Conservation (phyloP, 2,113 vertebrate genomes). For the Brachyhypopomus gauderio region DNA sequence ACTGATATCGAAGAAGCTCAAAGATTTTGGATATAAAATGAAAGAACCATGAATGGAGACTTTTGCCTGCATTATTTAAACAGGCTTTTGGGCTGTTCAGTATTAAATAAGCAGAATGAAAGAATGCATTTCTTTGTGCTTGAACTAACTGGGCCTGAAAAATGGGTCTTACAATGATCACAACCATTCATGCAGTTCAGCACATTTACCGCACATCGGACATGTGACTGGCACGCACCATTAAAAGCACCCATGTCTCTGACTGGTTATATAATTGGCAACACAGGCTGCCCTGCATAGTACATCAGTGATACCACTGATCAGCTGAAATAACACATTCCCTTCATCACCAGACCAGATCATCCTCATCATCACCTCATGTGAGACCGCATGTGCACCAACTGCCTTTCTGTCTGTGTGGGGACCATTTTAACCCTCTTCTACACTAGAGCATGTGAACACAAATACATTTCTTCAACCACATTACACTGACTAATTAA, state of each 20-base stretch:
- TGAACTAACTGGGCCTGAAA: neutral
- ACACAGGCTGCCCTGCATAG: slow-evolving; percentile 12
- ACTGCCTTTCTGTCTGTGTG: neutral
- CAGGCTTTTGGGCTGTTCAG: neutral
- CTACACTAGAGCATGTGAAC: too few relatives aligned
- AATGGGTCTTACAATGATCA: too few relatives aligned
- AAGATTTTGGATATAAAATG: slow-evolving; percentile 53
- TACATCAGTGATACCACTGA: slow-evolving; percentile 6
- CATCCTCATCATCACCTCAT: too few relatives aligned
- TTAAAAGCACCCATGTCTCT: neutral
- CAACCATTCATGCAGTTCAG: too few relatives aligned
- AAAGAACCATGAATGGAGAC: slow-evolving; percentile 45
- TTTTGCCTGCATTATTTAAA: slow-evolving; percentile 39
- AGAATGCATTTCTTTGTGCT: neutral
- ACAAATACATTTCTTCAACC: too few relatives aligned
- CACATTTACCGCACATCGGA: too few relatives aligned
- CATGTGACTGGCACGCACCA: too few relatives aligned
- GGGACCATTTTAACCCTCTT: neutral
- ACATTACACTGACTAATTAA: too few relatives aligned
- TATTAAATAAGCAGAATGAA: neutral
- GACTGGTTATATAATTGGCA: slow-evolving; percentile 28
- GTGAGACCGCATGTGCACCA: neutral
- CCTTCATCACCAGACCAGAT: neutral
- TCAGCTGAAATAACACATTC: neutral
- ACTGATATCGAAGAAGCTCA: slow-evolving; percentile 54